phyloP scores from a whole-genome alignment of 2,888 invertebrate species.

The Panorpa germanica region DNA sequence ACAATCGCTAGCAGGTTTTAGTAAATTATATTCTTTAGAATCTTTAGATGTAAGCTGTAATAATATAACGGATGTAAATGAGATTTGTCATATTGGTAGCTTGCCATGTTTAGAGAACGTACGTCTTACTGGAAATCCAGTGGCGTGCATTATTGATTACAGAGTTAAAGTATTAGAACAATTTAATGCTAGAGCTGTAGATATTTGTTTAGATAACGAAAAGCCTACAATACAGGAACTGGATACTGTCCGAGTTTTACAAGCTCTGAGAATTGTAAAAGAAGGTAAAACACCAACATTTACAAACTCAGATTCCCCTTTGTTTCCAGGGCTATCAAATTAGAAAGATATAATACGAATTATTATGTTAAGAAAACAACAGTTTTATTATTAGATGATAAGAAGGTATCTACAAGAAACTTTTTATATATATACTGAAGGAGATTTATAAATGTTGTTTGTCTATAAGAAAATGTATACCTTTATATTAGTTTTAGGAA shows the following conservation, averaged over 20 bases:
- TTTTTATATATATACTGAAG: too few species aligned
- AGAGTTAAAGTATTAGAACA: slow-evolving; percentile 75
- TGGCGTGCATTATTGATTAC: slow-evolving; percentile 70
- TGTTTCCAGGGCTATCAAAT: too few species aligned
- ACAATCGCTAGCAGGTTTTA: slow-evolving; percentile 46
- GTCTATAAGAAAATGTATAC: too few species aligned
- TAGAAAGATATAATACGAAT: too few species aligned
- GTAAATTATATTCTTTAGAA: slow-evolving; percentile 71
- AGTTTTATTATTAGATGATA: too few species aligned
- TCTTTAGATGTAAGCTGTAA: slow-evolving; percentile 77
- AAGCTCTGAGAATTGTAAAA: slow-evolving; percentile 73
- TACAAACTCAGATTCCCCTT: too few species aligned
- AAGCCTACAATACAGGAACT: slow-evolving; percentile 72
- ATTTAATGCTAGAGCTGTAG: slow-evolving; percentile 64
- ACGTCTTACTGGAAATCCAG: slow-evolving; percentile 76
- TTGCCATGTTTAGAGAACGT: slow-evolving; percentile 77
- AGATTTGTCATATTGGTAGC: slow-evolving; percentile 59
- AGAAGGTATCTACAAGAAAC: too few species aligned
- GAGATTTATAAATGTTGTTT: too few species aligned
- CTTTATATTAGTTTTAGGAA: too few species aligned
- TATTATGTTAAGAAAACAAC: too few species aligned
- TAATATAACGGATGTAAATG: slow-evolving; percentile 56
- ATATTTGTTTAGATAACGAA: slow-evolving; percentile 76
- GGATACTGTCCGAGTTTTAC: slow-evolving; percentile 79
- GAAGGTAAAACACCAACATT: too few species aligned